Base-by-base conservation (phyloP, 2,888 invertebrate genomes). In the Drosophila sordidula region DNA sequence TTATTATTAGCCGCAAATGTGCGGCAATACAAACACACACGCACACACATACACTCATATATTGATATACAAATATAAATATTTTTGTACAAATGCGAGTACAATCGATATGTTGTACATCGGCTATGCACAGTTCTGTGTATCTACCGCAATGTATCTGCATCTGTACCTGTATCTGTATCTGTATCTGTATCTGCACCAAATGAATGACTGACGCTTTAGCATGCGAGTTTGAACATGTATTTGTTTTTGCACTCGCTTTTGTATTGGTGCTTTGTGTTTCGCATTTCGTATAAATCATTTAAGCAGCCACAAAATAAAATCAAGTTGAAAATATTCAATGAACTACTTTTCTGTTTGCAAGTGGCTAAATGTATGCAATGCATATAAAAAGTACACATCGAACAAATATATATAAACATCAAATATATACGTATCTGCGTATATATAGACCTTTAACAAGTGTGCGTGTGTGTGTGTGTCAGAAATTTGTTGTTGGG, bases 1-100 rank as follows among this genome's bases (percentile, higher is more conserved):
- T 86, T 86, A 86, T 86, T 86, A 86, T 86, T 86, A 86, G 85
- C 90, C 87, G 85, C 85, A 89, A 84, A 84, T 89, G 88, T 88
- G 83, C 72, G 82, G 86, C 70, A 51, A 84, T 81, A 78, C 42
- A 67, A 26, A 63, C 25, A 56, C 38, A 62, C 38, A 68, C 18
- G 57, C 16, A 67, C 39, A 69, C 46, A 61, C 32, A 54, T 25
- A 47, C 18, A 57, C 14, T 46, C 16, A 41, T 57, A 56, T 47
- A 57, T 59, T 46, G 39, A 50, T 38, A 14, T 29, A 75, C 44
- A 58, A 45, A 52, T 56, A 41, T 63, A 57, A 36, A 47, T 65
- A 67, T 55, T 44, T 52, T 46, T 52, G 62, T 58, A 56, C 50
- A 36, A 39, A 52, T 56, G 25, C 39, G 52, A 68, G 69, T 57